Conservation (phyloP, 2,113 vertebrate species). For the Malurus alboscapulatus region DNA sequence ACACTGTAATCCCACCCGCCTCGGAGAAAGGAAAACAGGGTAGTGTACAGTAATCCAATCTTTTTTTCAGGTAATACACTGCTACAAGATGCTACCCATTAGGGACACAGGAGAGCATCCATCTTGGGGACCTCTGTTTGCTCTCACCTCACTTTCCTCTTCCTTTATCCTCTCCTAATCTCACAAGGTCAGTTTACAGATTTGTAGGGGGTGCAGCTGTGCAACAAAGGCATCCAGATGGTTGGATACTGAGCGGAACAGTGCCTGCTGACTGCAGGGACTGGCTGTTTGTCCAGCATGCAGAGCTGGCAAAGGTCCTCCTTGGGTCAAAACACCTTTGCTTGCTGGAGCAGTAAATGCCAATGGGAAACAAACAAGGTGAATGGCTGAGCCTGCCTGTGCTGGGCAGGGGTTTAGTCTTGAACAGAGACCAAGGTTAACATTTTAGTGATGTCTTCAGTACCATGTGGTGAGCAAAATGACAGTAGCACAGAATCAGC, state of each 20-base stretch:
- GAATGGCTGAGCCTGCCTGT: background rate
- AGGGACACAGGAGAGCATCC: background rate
- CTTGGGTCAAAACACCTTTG: background rate
- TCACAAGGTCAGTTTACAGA: background rate
- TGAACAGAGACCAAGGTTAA: conserved; percentile 23
- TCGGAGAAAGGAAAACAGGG: background rate
- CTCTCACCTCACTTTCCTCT: background rate
- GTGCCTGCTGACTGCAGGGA: background rate
- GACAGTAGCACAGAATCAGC: background rate
- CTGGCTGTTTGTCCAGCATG: background rate
- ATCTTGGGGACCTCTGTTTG: background rate
- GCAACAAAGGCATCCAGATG: background rate
- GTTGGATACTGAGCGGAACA: background rate
- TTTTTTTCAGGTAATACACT: background rate
- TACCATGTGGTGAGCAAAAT: background rate
- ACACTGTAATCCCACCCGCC: background rate
- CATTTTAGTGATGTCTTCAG: conserved; percentile 20
- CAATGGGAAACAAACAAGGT: background rate
- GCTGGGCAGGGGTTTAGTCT: background rate
- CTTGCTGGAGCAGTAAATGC: background rate
- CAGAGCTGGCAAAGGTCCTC: background rate
- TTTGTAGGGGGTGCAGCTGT: background rate
- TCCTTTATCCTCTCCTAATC: background rate
- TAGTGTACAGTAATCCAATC: background rate
- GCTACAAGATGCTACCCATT: background rate